Percentiles rank a stretch among this genome's conserved stretches.
Conservation (phyloP, 1,140 invertebrate genomes). For the Druon quercuslanigerum region DNA sequence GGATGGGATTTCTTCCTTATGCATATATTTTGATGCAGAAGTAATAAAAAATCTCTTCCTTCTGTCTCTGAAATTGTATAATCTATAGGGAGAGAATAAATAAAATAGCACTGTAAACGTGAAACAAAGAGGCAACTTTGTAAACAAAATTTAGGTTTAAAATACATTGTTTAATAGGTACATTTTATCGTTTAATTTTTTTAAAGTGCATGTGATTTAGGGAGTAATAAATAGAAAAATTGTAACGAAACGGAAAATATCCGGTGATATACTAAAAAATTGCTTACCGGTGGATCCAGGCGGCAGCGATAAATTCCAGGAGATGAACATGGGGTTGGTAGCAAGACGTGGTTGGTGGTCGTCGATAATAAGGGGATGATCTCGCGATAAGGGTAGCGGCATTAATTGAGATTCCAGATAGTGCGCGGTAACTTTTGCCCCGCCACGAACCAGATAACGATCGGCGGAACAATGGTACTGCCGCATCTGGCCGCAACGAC, state of each 20-base stretch:
- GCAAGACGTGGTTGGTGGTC: conserved; percentile 47
- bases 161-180: too few species aligned
- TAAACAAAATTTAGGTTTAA: too few species aligned
- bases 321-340: conserved; percentile 46
- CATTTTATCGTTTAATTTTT: too few species aligned
- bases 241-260: not conserved
- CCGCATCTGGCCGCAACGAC: conserved; percentile 57
- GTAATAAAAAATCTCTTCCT: too few species aligned
- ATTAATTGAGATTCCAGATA: conserved; percentile 74
- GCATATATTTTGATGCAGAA: too few species aligned
- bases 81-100: too few species aligned
- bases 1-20: too few species aligned
- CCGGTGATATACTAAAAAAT: not conserved
- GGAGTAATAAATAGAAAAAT: too few species aligned
- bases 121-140: too few species aligned
- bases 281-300: conserved; percentile 46
- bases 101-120: too few species aligned
- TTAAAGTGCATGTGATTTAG: too few species aligned
- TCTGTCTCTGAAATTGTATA: too few species aligned
- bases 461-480: conserved; percentile 63
- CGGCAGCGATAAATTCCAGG: conserved; percentile 60
- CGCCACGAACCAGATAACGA: conserved; percentile 63
- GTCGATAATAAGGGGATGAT: conserved; percentile 71
- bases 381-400: conserved; percentile 63
- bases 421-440: conserved; percentile 64